phyloP scores from a whole-genome alignment of 2,113 vertebrate genomes.

The Pseudolaguvia tuberculata region DNA sequence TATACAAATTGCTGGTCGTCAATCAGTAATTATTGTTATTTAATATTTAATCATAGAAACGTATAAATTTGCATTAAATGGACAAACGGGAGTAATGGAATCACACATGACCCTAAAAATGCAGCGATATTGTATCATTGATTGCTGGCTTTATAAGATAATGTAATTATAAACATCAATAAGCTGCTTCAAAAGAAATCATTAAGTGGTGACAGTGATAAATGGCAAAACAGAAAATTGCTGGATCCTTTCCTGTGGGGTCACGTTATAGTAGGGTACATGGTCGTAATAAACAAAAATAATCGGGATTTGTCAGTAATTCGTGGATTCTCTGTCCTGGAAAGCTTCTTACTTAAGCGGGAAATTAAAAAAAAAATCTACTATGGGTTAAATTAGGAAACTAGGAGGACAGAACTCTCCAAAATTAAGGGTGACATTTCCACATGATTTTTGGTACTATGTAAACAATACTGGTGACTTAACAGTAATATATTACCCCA shows the following conservation, averaged over 20 bases:
- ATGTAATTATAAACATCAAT: constrained; percentile 99
- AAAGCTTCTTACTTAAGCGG: too few relatives aligned
- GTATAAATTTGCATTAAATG: constrained; percentile 71
- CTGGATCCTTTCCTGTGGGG: constrained; percentile 41
- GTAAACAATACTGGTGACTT: neutral
- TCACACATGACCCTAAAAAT: constrained; percentile 82
- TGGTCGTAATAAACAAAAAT: constrained; percentile 57
- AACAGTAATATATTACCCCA: neutral
- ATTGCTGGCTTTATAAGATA: constrained; percentile 97
- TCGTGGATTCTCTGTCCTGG: neutral
- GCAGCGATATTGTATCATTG: constrained; percentile 86
- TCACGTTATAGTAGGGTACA: neutral
- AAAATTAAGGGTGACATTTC: neutral
- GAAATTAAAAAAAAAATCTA: too few relatives aligned
- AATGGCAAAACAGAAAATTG: constrained; percentile 96
- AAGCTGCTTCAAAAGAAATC: constrained; percentile 98
- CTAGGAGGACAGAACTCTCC: neutral
- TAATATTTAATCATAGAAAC: neutral
- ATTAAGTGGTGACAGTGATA: constrained; percentile 99
- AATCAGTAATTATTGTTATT: neutral
- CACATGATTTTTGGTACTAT: neutral
- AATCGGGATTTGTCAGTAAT: neutral
- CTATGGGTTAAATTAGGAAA: too few relatives aligned
- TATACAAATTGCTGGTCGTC: neutral
- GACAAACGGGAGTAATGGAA: constrained; percentile 79